These are phyloP conservation scores for Branchipolynoe longqiensis DNA, from an alignment of 2,888 invertebrate species.

Conservation along the genomic window DNA sequence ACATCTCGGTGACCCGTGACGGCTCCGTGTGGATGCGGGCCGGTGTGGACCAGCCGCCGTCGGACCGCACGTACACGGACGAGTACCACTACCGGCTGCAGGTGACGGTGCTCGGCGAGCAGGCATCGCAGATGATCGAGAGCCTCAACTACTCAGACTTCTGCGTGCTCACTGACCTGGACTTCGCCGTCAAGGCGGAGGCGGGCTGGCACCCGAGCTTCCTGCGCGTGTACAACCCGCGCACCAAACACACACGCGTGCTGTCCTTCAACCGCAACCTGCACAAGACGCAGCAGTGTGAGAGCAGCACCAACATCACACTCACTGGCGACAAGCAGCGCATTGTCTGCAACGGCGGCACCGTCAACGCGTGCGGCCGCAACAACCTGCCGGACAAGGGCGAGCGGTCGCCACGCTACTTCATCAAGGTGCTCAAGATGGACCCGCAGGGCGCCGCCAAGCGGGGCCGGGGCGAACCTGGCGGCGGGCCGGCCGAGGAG, in stretches of 20 bases:
- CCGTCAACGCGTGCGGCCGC: constrained; percentile 64
- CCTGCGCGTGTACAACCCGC: constrained; percentile 66
- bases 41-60: constrained; percentile 63
- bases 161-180: constrained; percentile 68
- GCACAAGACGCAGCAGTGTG: constrained; percentile 62
- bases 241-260: constrained; percentile 57
- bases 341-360: constrained; percentile 66
- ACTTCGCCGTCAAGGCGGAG: constrained; percentile 63
- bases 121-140: constrained; percentile 57
- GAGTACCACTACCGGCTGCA: constrained; percentile 49
- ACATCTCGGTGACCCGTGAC: constrained; percentile 67
- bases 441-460: constrained; percentile 62
- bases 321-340: constrained; percentile 66
- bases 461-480: neutral
- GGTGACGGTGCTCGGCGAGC: neutral
- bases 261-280: constrained; percentile 62
- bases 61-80: constrained; percentile 65
- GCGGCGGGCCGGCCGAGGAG: constrained; percentile 49
- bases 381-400: constrained; percentile 64
- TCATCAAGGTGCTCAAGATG: constrained; percentile 64
- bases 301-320: constrained; percentile 62
- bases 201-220: constrained; percentile 69
- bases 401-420: constrained; percentile 58
- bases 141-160: constrained; percentile 65
- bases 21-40: constrained; percentile 68